Conservation (phyloP, 1,140 invertebrate genomes). For the Bombus ignitus region DNA sequence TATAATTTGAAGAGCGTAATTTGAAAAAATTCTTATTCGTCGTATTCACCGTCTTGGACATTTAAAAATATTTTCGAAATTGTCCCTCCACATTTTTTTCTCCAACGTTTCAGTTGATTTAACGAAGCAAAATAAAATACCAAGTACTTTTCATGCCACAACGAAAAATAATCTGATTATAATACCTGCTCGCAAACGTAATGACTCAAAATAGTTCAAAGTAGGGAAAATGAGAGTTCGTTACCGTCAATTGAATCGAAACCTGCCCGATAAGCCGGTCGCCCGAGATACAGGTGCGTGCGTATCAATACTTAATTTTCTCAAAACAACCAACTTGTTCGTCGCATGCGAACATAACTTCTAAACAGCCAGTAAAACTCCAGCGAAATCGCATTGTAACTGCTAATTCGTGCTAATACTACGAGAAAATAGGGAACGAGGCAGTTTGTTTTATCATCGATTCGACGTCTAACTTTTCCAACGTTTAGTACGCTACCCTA, state of each 20-base stretch:
- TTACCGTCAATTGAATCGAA: slow-evolving; percentile 13
- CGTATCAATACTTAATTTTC: slow-evolving; percentile 46
- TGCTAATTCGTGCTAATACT: slow-evolving; percentile 53
- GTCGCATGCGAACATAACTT: slow-evolving; percentile 46
- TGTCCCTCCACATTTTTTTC: not conserved
- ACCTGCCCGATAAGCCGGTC: slow-evolving; percentile 1
- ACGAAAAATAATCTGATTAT: not conserved
- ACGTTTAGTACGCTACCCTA: not conserved
- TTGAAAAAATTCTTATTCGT: not conserved
- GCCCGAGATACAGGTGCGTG: slow-evolving; percentile 15
- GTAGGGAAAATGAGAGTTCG: not conserved
- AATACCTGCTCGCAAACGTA: not conserved
- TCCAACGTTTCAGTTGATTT: not conserved
- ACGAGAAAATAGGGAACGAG: slow-evolving; percentile 15
- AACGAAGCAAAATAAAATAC: not conserved
- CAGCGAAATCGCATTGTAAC: slow-evolving; percentile 34
- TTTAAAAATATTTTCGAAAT: not conserved
- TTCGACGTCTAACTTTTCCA: slow-evolving; percentile 5
- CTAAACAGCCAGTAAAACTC: slow-evolving; percentile 45
- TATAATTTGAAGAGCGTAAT: no score
- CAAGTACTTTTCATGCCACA: not conserved
- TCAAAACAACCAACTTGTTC: slow-evolving; percentile 43
- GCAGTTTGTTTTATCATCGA: slow-evolving; percentile 25
- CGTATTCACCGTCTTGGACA: accelerated
- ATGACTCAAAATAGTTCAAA: not conserved